Percentiles rank a stretch among this genome's conserved stretches.
Evolutionary conservation across 1,140 invertebrate species (phyloP).

Genomic region (Cyclargus thomasi): DNA sequence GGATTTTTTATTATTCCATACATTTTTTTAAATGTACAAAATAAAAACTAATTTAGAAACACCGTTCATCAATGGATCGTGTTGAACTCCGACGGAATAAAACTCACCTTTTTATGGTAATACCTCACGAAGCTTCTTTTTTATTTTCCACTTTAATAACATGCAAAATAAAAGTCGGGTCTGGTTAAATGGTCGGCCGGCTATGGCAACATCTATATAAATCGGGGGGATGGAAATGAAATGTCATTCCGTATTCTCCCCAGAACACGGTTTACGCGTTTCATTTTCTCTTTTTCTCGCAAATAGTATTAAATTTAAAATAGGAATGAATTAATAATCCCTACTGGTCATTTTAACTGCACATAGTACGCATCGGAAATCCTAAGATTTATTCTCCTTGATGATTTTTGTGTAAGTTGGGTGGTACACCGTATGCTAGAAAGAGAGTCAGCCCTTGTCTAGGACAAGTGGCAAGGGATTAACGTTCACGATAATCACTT

Average conservation of each 20-base stretch:
- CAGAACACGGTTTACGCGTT: slow-evolving; percentile 19
- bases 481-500: no score
- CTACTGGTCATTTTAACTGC: neutral
- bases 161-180: slow-evolving; percentile 49
- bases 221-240: slow-evolving; percentile 29
- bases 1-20: no score
- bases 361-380: no score
- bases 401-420: no score
- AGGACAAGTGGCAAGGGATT: no score
- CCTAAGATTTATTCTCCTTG: no score
- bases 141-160: slow-evolving; percentile 53
- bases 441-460: no score
- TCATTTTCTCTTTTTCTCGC: slow-evolving; percentile 5
- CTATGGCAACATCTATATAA: slow-evolving; percentile 42
- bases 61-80: neutral
- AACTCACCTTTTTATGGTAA: slow-evolving; percentile 45
- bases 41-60: slow-evolving; percentile 16
- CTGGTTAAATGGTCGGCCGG: slow-evolving; percentile 38
- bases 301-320: slow-evolving; percentile 8
- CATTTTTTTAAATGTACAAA: neutral
- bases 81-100: slow-evolving; percentile 9
- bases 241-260: slow-evolving; percentile 27
- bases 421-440: no score
- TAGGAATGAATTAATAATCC: neutral
- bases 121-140: slow-evolving; percentile 44